These are phyloP conservation scores for Vultur gryphus DNA, from an alignment of 2,797 vertebrate genomes.

Conservation along the genomic window DNA sequence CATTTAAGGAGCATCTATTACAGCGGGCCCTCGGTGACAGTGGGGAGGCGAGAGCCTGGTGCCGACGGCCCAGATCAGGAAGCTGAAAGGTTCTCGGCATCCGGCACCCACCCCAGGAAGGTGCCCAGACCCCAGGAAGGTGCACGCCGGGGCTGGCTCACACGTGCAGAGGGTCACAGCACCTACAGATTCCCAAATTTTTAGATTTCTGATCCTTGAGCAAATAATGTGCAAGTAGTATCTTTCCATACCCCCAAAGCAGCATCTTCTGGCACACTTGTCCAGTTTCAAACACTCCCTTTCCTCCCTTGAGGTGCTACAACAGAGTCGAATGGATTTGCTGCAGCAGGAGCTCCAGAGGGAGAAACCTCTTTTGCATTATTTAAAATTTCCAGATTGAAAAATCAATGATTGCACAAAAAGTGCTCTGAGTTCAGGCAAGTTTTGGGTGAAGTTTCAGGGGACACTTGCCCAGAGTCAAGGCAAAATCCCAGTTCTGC, in stretches of 20 bases:
- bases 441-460: neutral
- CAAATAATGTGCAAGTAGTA: accelerated
- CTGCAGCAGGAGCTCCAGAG: neutral
- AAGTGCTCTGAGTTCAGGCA: neutral
- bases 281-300: accelerated
- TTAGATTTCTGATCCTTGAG: neutral
- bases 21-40: neutral
- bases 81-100: too few species aligned
- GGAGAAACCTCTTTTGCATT: neutral
- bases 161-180: neutral
- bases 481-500: neutral
- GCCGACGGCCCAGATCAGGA: neutral
- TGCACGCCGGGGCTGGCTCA: neutral
- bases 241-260: neutral
- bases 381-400: neutral
- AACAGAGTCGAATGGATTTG: neutral
- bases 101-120: neutral
- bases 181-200: neutral
- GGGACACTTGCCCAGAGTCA: neutral
- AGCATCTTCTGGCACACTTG: neutral
- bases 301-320: neutral
- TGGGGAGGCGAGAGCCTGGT: neutral
- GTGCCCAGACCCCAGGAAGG: neutral
- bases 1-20: neutral
- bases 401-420: neutral